Base-by-base conservation (phyloP, 2,888 invertebrate species). In the Drosophila tripunctata region DNA sequence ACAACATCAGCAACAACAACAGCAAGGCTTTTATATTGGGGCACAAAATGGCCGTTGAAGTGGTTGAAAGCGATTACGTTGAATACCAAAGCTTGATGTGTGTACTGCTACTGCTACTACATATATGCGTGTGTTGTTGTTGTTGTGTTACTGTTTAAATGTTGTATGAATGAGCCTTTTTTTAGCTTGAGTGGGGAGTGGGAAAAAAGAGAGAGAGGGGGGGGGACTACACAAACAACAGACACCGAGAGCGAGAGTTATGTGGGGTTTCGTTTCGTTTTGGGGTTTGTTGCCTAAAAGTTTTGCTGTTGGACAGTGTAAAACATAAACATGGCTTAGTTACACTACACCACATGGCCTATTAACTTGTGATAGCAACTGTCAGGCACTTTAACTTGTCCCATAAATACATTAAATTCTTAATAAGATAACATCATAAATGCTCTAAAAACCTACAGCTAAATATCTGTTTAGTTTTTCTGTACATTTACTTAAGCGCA, bases 31-130 rank as follows among this genome's bases (percentile, higher is more conserved):
- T 78, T 75, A 78, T 71, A 78, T 67, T 68, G 66, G 76, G 73
- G 58, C 69, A 72, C 74, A 82, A 82, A 87, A 82, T 82, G 82
- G 82, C 76, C 83, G 87, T 87, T 82, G 83, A 82, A 82, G 81
- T 82, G 81, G 81, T 82, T 82, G 87, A 82, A 82, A 82, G 78
- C 81, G 81, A 82, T 82, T 84, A 82, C 83, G 76, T 74, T 82
- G 83, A 82, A 87, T 82, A 71, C 87, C 85, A 82, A 82, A 82
- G 74, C 87, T 82, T 87, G 87, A 76, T 67, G 22, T 38, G 36
- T 50, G 65, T 54, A 52, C 15, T 33, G n/a, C n/a, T n/a, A n/a
- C n/a, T 24, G 44, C 35, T 33, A 45, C 47, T 47, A 27, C 12
- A 48, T n/a, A 33, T 36, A 51, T 54, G 63, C 57, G 57, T 22